These are phyloP conservation scores for Ahaetulla prasina DNA, from an alignment of 2,113 vertebrate genomes.

Conservation along the genomic window DNA sequence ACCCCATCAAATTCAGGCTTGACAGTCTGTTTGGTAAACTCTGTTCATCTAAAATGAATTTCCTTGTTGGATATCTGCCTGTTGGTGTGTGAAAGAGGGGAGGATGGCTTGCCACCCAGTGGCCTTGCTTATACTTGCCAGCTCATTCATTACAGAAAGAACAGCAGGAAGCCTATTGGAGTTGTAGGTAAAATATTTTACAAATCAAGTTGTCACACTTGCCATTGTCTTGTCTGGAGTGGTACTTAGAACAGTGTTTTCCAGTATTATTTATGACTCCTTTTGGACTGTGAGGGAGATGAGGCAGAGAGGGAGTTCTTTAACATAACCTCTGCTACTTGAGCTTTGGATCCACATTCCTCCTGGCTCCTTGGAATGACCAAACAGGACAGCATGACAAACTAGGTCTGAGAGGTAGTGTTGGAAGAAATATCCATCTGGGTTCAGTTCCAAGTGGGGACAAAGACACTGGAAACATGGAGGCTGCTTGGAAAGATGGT, in stretches of 20 bases:
- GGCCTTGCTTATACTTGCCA: not conserved
- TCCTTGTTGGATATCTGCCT: not conserved
- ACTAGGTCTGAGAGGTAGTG: not conserved
- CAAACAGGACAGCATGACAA: not conserved
- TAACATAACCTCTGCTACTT: not conserved
- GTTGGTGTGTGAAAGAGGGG: not conserved
- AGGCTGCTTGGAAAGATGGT: no score
- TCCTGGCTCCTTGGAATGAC: not conserved
- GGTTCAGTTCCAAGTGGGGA: no score
- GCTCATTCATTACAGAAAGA: not conserved
- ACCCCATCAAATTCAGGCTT: no score
- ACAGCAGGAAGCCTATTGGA: not conserved
- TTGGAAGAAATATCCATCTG: no score
- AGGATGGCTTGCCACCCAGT: not conserved
- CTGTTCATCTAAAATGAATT: not conserved
- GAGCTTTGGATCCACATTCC: not conserved
- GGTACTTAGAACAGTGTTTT: not conserved
- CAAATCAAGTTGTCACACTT: not conserved
- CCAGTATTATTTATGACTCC: not conserved
- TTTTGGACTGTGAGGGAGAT: not conserved
- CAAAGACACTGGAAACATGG: no score
- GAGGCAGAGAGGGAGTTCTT: not conserved
- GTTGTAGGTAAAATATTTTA: not conserved
- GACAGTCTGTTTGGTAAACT: not conserved
- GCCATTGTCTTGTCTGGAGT: not conserved